Evolutionary conservation across 2,797 vertebrate genomes (phyloP).

Genomic region (Sebastolobus alascanus): DNA sequence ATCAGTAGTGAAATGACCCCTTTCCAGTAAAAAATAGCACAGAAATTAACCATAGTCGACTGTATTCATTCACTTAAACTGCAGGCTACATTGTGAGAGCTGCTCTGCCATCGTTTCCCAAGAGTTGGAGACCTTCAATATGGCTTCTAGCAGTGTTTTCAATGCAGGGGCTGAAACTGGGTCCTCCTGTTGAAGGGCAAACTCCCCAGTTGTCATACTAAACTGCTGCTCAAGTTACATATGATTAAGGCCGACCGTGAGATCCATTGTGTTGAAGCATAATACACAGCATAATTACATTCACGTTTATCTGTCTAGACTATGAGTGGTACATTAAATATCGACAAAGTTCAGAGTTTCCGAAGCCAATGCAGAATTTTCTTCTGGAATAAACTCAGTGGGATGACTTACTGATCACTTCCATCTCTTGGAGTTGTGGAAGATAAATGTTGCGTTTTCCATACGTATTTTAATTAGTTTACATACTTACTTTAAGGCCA

Average conservation of each 20-base stretch:
- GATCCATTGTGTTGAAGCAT: not conserved
- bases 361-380: no score
- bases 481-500: no score
- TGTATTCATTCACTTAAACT: conserved; percentile 6
- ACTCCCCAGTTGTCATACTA: not conserved
- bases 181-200: conserved; percentile 6
- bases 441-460: no score
- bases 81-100: not conserved
- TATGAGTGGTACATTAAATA: no score
- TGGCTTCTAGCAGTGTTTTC: conserved; percentile 16
- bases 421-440: no score
- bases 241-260: not conserved
- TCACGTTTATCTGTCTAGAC: not conserved
- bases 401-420: no score
- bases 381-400: no score
- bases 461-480: no score
- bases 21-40: conserved; percentile 1
- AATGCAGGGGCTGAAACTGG: not conserved
- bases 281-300: not conserved
- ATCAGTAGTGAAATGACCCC: not conserved
- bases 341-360: no score
- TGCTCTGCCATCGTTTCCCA: conserved; percentile 7
- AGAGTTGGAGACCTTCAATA: not conserved
- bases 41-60: not conserved
- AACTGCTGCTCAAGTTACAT: conserved; percentile 15